Base-by-base conservation (phyloP, 2,888 invertebrate genomes). In the Chloroclystis v-ata region DNA sequence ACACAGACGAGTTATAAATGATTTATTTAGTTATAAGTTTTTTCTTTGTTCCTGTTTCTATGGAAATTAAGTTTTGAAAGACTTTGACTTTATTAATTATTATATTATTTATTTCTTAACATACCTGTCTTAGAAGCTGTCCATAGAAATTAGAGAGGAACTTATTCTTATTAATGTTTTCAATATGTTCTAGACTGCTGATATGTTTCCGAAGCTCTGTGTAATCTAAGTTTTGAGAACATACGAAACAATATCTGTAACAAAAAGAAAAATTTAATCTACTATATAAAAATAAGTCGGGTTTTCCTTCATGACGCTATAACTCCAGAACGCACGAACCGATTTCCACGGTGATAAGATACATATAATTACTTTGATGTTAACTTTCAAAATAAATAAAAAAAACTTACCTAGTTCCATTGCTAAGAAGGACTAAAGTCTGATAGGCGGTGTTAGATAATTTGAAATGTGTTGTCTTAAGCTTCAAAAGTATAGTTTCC, bases 51-150 rank as follows among this genome's bases (percentile, higher is more conserved):
- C n/a, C n/a, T n/a, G n/a, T n/a, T n/a, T n/a, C n/a, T n/a, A n/a
- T n/a, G n/a, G n/a, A n/a, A n/a, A n/a, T n/a, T n/a, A n/a, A n/a
- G n/a, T n/a, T n/a, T n/a, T n/a, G n/a, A n/a, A n/a, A n/a, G n/a
- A n/a, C n/a, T n/a, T n/a, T n/a, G n/a, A n/a, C n/a, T n/a, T n/a
- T 5, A 20, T 20, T 20, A 20, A 20, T 20, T 5, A 20, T 5
- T 20, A 20, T 20, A 20, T 20, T 20, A 20, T 4, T 4, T 20
- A 20, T 20, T 26, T 4, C 5, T 26, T 2, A 1, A 24, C 60
- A 57, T 9, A 72, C 76, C 70, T 75, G 75, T 48, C 75, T 53
- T 2, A 75, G 47, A 8, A 72, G 50, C 43, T 64, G 59, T 10
- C 56, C 62, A 1, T 61, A 28, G 12, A 47, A 48, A 8, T 54